Evolutionary conservation across 53 echinoderm and acorn worm genomes (phyloP).

Genomic region (Temnopleurus reevesii): DNA sequence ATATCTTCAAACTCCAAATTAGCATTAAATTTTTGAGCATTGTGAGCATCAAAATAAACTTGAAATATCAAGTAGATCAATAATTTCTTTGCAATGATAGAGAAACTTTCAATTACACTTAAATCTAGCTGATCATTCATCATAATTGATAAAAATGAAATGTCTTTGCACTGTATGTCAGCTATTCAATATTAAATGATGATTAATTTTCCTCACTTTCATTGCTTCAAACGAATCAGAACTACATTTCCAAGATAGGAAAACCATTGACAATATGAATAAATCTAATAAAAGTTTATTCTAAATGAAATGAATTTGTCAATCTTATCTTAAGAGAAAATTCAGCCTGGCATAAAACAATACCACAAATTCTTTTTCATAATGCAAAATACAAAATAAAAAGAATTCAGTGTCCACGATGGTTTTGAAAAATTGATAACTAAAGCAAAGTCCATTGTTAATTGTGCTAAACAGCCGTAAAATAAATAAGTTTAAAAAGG

Average conservation of each 20-base stretch:
- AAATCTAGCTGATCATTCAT: neutral
- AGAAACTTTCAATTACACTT: too few relatives aligned
- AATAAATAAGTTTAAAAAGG: neutral
- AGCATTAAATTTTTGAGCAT: too few relatives aligned
- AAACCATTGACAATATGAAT: too few relatives aligned
- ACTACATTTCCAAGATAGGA: neutral
- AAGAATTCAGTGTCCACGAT: too few relatives aligned
- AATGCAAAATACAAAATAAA: neutral
- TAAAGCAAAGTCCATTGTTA: too few relatives aligned
- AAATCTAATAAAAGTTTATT: neutral
- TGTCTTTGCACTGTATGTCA: neutral
- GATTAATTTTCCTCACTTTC: neutral
- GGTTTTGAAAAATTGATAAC: too few relatives aligned
- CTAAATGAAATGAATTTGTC: neutral
- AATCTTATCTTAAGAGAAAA: neutral
- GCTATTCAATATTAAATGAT: neutral
- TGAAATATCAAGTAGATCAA: too few relatives aligned
- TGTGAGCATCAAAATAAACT: too few relatives aligned
- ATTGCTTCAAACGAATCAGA: neutral
- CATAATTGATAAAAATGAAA: neutral
- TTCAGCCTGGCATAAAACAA: conserved; percentile 2
- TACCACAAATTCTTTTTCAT: neutral
- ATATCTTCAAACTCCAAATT: neutral
- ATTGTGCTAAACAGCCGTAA: too few relatives aligned
- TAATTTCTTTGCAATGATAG: too few relatives aligned